Evolutionary conservation across 2,888 invertebrate genomes (phyloP).

Genomic region (Ochropacha duplaris): DNA sequence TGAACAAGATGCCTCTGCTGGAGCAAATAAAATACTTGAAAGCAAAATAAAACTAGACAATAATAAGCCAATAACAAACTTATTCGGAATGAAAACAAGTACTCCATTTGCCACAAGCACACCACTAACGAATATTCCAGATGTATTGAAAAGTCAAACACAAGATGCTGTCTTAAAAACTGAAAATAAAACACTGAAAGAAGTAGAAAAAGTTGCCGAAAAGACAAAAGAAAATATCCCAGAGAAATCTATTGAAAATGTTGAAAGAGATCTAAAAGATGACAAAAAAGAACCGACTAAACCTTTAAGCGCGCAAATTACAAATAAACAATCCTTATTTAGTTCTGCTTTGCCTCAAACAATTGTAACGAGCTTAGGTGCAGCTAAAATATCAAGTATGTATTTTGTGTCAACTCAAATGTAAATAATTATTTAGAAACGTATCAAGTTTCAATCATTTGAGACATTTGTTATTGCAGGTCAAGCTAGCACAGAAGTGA

Average conservation of each 20-base stretch:
- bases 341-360: constrained; percentile 28
- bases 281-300: constrained; percentile 24
- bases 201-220: constrained; percentile 21
- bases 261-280: not conserved
- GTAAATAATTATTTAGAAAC: not conserved
- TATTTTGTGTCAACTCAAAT: constrained; percentile 3
- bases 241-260: not conserved
- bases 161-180: constrained; percentile 37
- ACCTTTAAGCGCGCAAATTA: constrained; percentile 36
- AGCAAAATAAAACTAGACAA: constrained; percentile 19
- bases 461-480: constrained; percentile 23
- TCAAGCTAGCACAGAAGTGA: constrained; percentile 32
- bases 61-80: constrained; percentile 50
- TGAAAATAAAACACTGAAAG: constrained; percentile 50
- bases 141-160: constrained; percentile 44
- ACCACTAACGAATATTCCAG: constrained; percentile 41
- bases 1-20: constrained; percentile 45
- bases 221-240: constrained; percentile 42
- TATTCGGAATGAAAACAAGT: constrained; percentile 52
- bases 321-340: constrained; percentile 32
- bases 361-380: constrained; percentile 19
- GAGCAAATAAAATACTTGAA: constrained; percentile 8
- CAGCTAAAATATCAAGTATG: constrained; percentile 33
- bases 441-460: not conserved
- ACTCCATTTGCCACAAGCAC: constrained; percentile 31